phyloP scores from a whole-genome alignment of 1,140 invertebrate species.

The Lordiphosa clarofinis region DNA sequence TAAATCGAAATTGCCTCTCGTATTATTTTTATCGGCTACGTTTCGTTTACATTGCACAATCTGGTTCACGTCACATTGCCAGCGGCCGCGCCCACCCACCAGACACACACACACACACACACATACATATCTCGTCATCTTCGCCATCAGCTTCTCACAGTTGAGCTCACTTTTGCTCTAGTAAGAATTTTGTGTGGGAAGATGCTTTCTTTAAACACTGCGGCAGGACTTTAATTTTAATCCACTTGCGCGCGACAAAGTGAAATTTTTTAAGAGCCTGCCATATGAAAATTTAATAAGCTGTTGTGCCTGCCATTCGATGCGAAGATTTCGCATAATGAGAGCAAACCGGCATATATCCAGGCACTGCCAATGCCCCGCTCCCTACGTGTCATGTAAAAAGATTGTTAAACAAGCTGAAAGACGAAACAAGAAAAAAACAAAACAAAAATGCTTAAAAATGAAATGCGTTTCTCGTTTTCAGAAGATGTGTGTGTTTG shows the following conservation, averaged over 20 bases:
- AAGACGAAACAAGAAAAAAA: constrained; percentile 17
- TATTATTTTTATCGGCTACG: constrained; percentile 76
- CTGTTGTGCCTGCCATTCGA: constrained; percentile 30
- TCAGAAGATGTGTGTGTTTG: constrained; percentile 23
- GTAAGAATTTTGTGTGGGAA: constrained; percentile 22
- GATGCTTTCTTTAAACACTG: constrained; percentile 10
- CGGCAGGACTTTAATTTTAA: constrained; percentile 57
- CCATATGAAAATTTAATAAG: constrained; percentile 74
- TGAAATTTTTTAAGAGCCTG: constrained; percentile 51
- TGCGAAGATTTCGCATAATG: constrained; percentile 9
- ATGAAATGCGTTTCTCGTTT: constrained; percentile 69
- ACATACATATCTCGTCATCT: constrained; percentile 23
- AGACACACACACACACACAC: constrained; percentile 26
- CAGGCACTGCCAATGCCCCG: neutral
- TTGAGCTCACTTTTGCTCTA: constrained; percentile 49
- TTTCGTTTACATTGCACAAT: constrained; percentile 69
- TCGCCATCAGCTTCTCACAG: constrained; percentile 60
- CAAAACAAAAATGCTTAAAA: constrained; percentile 49
- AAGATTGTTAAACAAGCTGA: constrained; percentile 65
- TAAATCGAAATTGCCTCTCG: constrained; percentile 77
- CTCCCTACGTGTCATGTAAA: constrained; percentile 67
- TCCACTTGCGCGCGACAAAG: constrained; percentile 60
- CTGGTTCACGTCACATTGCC: constrained; percentile 41
- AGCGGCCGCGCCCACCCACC: constrained; percentile 32
- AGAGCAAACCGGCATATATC: constrained; percentile 2